These are phyloP conservation scores for Heliothis peltigera DNA, from an alignment of 2,888 invertebrate genomes.

Conservation along the genomic window DNA sequence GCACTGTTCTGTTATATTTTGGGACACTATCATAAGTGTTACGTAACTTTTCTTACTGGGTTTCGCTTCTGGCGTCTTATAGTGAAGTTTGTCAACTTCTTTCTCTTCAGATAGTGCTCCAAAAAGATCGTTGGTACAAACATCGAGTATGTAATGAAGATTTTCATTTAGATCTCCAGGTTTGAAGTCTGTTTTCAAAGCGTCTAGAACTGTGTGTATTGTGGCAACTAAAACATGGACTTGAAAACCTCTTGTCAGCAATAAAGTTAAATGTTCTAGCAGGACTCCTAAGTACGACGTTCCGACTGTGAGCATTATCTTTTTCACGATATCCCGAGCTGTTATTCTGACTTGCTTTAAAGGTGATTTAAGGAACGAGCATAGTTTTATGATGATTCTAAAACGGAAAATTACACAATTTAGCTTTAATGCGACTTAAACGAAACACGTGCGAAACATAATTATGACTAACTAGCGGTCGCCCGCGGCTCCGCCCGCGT, in stretches of 20 bases:
- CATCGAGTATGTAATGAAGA: slow-evolving; percentile 93
- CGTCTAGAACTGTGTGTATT: slow-evolving; percentile 94
- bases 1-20: slow-evolving; percentile 93
- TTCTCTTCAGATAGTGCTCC: slow-evolving; percentile 97
- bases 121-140: slow-evolving; percentile 97
- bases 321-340: slow-evolving; percentile 97
- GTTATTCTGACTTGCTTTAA: slow-evolving; percentile 95
- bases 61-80: slow-evolving; percentile 95
- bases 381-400: slow-evolving; percentile 96
- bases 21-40: slow-evolving; percentile 94
- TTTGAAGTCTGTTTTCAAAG: slow-evolving; percentile 92
- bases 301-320: slow-evolving; percentile 96
- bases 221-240: slow-evolving; percentile 98
- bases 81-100: slow-evolving; percentile 95
- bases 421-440: background rate
- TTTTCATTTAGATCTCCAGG: slow-evolving; percentile 95
- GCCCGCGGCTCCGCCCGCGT: too few species aligned
- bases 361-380: slow-evolving; percentile 96
- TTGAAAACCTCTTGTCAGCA: slow-evolving; percentile 97
- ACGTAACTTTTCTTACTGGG: slow-evolving; percentile 96
- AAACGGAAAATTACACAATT: slow-evolving; percentile 61
- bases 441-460: too few species aligned
- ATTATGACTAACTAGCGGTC: too few species aligned
- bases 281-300: slow-evolving; percentile 94
- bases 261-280: slow-evolving; percentile 94